phyloP scores from a whole-genome alignment of 2,888 invertebrate genomes.

The Congeria kusceri region DNA sequence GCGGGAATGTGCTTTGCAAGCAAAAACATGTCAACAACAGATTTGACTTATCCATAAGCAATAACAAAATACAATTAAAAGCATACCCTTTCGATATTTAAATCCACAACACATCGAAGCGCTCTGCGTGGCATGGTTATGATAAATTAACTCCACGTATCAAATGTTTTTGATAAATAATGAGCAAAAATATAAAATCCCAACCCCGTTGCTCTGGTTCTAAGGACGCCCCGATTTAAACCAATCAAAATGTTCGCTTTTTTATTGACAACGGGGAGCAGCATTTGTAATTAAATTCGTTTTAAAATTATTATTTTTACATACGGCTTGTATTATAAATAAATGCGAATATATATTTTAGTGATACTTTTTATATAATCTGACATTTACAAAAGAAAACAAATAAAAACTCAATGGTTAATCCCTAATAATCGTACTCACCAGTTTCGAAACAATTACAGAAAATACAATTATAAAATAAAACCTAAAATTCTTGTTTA shows the following conservation, averaged over 20 bases:
- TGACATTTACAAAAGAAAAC: too few species aligned
- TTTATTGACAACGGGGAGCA: too few species aligned
- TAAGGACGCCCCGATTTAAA: constrained; percentile 57
- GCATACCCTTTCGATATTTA: constrained; percentile 76
- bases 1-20: constrained; percentile 42
- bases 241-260: constrained; percentile 51
- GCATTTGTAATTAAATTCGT: too few species aligned
- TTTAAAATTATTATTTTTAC: too few species aligned
- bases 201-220: constrained; percentile 58
- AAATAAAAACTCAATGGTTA: too few species aligned
- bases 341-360: too few species aligned
- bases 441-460: too few species aligned
- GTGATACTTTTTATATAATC: too few species aligned
- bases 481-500: too few species aligned
- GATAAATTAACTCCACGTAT: background rate
- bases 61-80: constrained; percentile 13
- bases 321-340: too few species aligned
- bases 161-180: background rate
- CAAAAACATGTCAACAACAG: constrained; percentile 26
- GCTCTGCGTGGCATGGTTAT: constrained; percentile 76
- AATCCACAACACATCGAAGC: constrained; percentile 77
- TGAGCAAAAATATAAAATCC: constrained; percentile 15
- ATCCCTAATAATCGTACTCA: too few species aligned
- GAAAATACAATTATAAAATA: too few species aligned
- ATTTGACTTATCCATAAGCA: background rate